Percentiles rank a stretch among this genome's conserved stretches.
Evolutionary conservation across 2,888 invertebrate species (phyloP).

Genomic region (Mesorhabditis spiculigera): DNA sequence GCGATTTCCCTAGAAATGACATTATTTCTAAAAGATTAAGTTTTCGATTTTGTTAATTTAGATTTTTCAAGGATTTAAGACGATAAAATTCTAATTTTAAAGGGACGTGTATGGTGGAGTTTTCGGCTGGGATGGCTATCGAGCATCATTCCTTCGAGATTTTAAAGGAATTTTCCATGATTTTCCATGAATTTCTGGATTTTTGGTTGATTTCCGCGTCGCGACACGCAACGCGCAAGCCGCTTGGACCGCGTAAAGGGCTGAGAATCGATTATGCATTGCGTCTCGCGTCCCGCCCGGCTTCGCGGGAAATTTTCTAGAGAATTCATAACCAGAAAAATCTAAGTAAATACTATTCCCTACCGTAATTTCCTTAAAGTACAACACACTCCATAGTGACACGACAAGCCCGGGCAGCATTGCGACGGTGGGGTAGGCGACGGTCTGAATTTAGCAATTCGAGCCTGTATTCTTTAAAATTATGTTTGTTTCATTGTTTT

Average conservation of each 20-base stretch:
- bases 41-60: background rate
- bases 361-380: conserved; percentile 62
- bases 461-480: background rate
- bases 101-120: no score
- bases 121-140: no score
- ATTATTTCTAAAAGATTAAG: background rate
- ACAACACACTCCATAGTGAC: conserved; percentile 60
- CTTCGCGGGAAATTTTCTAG: no score
- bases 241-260: no score
- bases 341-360: background rate
- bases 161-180: no score
- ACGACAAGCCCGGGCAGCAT: conserved; percentile 61
- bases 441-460: conserved; percentile 47
- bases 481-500: background rate
- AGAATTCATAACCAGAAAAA: no score
- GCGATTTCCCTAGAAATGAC: conserved; percentile 24
- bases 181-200: no score
- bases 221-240: no score
- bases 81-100: background rate
- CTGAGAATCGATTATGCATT: no score
- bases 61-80: background rate
- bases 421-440: conserved; percentile 63
- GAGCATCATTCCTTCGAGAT: no score
- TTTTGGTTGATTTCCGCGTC: no score
- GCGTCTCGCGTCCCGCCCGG: no score